phyloP scores from a whole-genome alignment of 35 echinoderm and acorn worm species.

The Heliocidaris erythrogramma region DNA sequence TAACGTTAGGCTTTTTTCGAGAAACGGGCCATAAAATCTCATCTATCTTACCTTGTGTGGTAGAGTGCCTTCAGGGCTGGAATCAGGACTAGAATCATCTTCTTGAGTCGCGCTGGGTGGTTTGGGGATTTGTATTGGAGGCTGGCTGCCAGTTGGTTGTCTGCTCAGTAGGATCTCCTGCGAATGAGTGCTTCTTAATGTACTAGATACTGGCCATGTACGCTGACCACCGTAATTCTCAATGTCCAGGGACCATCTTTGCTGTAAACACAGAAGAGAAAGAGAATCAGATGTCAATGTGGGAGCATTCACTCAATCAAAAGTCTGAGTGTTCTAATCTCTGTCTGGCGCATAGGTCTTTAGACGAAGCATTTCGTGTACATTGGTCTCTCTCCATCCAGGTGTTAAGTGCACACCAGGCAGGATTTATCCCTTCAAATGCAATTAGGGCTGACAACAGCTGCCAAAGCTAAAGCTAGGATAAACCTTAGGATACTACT shows the following conservation, averaged over 20 bases:
- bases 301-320: too few species aligned
- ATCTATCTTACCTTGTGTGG: background rate
- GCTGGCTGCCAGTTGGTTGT: constrained; percentile 57
- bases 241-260: constrained; percentile 40
- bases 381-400: too few species aligned
- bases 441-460: too few species aligned
- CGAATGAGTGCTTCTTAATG: constrained; percentile 67
- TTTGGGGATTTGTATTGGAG: constrained; percentile 43
- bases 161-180: constrained; percentile 81
- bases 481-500: too few species aligned
- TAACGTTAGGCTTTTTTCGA: too few species aligned
- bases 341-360: too few species aligned
- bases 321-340: too few species aligned
- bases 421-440: too few species aligned
- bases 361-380: too few species aligned
- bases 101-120: constrained; percentile 63
- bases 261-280: constrained; percentile 16
- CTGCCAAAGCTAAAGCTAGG: too few species aligned
- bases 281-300: background rate
- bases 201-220: constrained; percentile 19
- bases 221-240: background rate
- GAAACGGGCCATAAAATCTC: too few species aligned
- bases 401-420: too few species aligned
- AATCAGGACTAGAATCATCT: constrained; percentile 66
- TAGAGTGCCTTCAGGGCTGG: constrained; percentile 52